A percentile compares a stretch with the other conserved stretches of the same genome.
phyloP scores from a whole-genome alignment of 2,797 vertebrate species.

The Cetoscarus ocellatus region DNA sequence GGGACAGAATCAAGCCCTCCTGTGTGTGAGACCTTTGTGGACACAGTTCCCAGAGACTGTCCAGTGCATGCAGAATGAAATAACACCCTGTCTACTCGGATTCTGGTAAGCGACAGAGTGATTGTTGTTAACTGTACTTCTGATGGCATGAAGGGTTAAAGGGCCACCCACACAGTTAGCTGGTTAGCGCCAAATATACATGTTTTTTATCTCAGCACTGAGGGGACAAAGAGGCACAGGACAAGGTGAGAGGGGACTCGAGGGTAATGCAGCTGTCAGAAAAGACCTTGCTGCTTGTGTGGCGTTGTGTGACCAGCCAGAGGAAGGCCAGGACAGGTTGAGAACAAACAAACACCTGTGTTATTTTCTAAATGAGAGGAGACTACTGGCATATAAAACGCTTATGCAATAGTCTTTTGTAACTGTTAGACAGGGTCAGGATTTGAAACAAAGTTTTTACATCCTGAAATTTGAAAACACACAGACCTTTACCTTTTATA shows the following conservation, averaged over 20 bases:
- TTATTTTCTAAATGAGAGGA: constrained; percentile 33
- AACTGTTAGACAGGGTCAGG: neutral
- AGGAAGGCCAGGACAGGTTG: constrained; percentile 36
- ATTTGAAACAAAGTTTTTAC: neutral
- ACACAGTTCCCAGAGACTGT: constrained; percentile 30
- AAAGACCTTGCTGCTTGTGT: constrained; percentile 50
- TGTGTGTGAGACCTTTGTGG: constrained; percentile 31
- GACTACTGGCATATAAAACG: constrained; percentile 1
- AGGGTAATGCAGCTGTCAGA: constrained; percentile 64
- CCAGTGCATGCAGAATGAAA: constrained; percentile 46
- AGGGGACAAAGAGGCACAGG: constrained; percentile 49
- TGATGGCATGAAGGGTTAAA: constrained; percentile 34
- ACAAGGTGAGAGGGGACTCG: constrained; percentile 68
- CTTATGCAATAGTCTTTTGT: constrained; percentile 10
- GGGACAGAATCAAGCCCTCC: constrained; percentile 18
- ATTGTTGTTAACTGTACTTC: constrained; percentile 53
- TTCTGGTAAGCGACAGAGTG: constrained; percentile 60
- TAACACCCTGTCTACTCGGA: constrained; percentile 55
- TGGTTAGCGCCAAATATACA: constrained; percentile 47
- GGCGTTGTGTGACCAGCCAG: constrained; percentile 45
- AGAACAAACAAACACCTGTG: constrained; percentile 53
- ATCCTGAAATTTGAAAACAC: neutral
- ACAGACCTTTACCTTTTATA: neutral
- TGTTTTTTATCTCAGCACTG: constrained; percentile 46
- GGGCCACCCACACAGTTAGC: constrained; percentile 55